Conservation (phyloP, 2,888 invertebrate genomes). For the Sussaba pulchella region DNA sequence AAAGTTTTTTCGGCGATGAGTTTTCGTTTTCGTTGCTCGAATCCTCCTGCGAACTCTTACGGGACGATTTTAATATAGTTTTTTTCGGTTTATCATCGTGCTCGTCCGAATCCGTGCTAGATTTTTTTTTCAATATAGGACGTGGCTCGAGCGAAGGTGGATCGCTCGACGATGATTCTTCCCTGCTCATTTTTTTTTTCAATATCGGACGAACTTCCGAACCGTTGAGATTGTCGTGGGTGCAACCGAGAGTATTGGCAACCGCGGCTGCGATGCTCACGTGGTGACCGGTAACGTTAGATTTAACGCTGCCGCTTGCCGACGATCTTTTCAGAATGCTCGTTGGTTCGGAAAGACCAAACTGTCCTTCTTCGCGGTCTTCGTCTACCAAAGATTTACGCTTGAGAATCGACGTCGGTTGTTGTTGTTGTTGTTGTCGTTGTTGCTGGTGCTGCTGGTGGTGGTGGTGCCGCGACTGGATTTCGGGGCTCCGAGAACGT, state of each 20-base stretch:
- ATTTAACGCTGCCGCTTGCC: conserved; percentile 87
- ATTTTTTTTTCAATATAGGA: conserved; percentile 95
- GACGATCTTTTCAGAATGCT: conserved; percentile 91
- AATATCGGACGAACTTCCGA: conserved; percentile 91
- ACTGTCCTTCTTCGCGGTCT: conserved; percentile 86
- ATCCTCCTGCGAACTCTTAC: conserved; percentile 89
- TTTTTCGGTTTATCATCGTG: conserved; percentile 89
- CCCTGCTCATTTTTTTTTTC: conserved; percentile 92
- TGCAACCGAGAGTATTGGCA: conserved; percentile 84
- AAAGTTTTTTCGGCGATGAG: conserved; percentile 86
- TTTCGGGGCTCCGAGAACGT: conserved; percentile 88
- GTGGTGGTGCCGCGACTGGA: conserved; percentile 81
- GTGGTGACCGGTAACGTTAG: conserved; percentile 87
- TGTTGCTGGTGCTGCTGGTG: conserved; percentile 81
- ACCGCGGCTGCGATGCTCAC: conserved; percentile 90
- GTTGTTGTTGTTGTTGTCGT: conserved; percentile 71
- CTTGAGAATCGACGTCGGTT: conserved; percentile 89
- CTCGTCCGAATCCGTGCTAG: conserved; percentile 90
- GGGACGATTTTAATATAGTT: conserved; percentile 92
- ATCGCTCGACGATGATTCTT: conserved; percentile 85
- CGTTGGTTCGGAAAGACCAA: conserved; percentile 90
- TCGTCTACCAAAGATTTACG: conserved; percentile 89
- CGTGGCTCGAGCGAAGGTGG: conserved; percentile 81
- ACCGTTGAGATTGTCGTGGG: conserved; percentile 81
- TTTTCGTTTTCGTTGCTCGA: conserved; percentile 86